Base-by-base conservation (phyloP, 1,140 invertebrate species). In the Maniola jurtina region DNA sequence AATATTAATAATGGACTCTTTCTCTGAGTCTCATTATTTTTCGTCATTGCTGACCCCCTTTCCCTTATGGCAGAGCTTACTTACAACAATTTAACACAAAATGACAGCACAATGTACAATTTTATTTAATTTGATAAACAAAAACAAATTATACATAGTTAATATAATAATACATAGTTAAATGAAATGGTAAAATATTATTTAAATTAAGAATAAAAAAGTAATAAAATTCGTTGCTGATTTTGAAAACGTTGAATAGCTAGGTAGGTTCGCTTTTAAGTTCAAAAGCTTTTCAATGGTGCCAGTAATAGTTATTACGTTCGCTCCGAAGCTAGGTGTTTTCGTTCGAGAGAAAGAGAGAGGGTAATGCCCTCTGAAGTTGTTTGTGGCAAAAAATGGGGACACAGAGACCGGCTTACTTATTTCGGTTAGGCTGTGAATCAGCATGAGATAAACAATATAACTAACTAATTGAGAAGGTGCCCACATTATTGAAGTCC, bases 341-440 rank as follows among this genome's bases (percentile, higher is more conserved):
- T 86, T 81, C 76, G 74, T 77, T 62, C 67, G 76, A 80, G 79
- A 77, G 82, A 83, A 79, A 84, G 81, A 82, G 75, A 81, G 79
- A 84, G 87, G 85, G 78, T 86, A 86, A 83, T 83, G 87, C 80
- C 84, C 87, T 87, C 84, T 73, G 68, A 85, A 87, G 85, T 88
- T 88, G 87, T 88, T 89, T 89, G 84, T 85, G 80, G 86, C 83
- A 89, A 89, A 89, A 89, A 89, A 87, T 89, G 87, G 75, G 87
- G 84, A 84, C 87, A 83, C 80, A 66, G 75, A 85, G 83, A 86
- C 80, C 84, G 79, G 83, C 81, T 85, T 64, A 84, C 81, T 88
- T 84, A 88, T 87, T 88, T 86, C 83, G 77, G 81, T 83, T 79
- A 72, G 75, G 67, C 79, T 86, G 82, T 89, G 84, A 89, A 88